Evolutionary conservation across 1,140 invertebrate genomes (phyloP), one percentile per base, ranked within the genome.

Genomic region (Hylaeus volcanicus): DNA sequence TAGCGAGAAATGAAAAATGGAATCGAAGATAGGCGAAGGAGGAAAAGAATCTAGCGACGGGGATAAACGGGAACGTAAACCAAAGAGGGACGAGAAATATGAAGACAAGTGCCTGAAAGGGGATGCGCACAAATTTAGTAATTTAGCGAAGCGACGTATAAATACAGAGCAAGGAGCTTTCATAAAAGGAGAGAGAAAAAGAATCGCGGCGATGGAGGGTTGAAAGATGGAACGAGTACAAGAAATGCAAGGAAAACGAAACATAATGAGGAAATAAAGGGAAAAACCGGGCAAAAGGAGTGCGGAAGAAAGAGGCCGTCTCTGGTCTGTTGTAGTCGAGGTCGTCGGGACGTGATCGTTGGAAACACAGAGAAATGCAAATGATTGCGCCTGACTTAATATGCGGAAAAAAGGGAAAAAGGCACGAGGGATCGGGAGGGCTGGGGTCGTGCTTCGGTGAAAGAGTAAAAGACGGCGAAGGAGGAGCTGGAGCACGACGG

Each of bases 361-460:
- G 58, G n/a, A 69, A 72, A 53, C 73, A 77, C 79, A 78, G 74
- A 82, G 74, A 61, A 73, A 84, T 84, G 82, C 74, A 84, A 84
- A 84, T 82, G 79, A 63, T 69, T 48, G 61, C 41, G 60, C 5
- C 68, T 11, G 55, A 64, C 63, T 82, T 73, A 79, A 82, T 84
- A 82, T 82, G 79, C 74, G 63, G 5, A n/a, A 73, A 82, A 65
- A 65, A 77, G 72, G 79, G 70, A 77, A 77, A 73, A 41, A 5
- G 53, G 0, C 12, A 15, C 15, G 45, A 5, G 45, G 45, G 45
- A 48, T 48, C 45, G 37, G 4, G 39, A 6, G 71, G 41, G 11
- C 6, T 26, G 3, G 3, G 2, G 1, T 39, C 37, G 37, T 39
- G 37, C 37, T 11, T 12, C 61, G 61, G 39, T 12, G 61, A 51